phyloP scores from a whole-genome alignment of 1,140 invertebrate genomes.

The Oryzaephilus surinamensis region DNA sequence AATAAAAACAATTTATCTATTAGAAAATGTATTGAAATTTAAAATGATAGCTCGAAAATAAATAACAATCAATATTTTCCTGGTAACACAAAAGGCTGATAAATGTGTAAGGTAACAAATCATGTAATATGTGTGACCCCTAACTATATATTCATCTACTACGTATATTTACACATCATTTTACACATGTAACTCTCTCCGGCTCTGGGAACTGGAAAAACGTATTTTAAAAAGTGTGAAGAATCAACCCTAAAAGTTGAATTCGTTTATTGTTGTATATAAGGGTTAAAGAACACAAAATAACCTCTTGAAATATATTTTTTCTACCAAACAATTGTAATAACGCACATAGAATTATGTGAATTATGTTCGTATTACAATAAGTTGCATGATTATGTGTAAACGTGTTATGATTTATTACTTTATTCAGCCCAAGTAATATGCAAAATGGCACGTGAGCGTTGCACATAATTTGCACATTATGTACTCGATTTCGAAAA shows the following conservation, averaged over 20 bases:
- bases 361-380: too few relatives aligned
- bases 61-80: conserved; percentile 18
- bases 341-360: too few relatives aligned
- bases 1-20: conserved; percentile 18
- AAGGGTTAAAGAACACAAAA: conserved; percentile 2
- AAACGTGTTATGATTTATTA: background rate
- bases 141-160: conserved; percentile 13
- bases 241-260: conserved; percentile 1
- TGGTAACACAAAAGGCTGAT: conserved; percentile 15
- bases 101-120: conserved; percentile 19
- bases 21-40: conserved; percentile 16
- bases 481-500: too few relatives aligned
- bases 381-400: background rate
- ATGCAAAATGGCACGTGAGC: too few relatives aligned
- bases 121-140: too few relatives aligned
- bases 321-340: too few relatives aligned
- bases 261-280: conserved; percentile 3
- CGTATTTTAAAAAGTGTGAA: conserved; percentile 5
- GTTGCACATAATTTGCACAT: too few relatives aligned
- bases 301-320: conserved; percentile 1
- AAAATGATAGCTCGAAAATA: conserved; percentile 11
- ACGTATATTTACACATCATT: conserved; percentile 23
- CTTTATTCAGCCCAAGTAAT: too few relatives aligned
- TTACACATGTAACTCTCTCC: conserved; percentile 12
- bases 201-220: conserved; percentile 8